Evolutionary conservation across 2,888 invertebrate species (phyloP).

Genomic region (Torymus aiolomorphi): DNA sequence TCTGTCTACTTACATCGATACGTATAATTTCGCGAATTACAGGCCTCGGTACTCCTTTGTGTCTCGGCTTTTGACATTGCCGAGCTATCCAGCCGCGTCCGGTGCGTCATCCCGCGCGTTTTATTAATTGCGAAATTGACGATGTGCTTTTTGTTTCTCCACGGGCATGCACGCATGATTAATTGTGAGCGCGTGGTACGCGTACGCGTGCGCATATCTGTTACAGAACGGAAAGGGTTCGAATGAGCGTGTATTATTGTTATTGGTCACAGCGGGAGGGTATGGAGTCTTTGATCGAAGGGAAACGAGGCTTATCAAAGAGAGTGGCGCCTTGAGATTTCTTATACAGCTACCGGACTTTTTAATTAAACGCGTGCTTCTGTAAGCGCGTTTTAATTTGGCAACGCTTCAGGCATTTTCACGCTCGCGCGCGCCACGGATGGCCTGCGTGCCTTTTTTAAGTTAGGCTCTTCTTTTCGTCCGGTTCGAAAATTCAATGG

Average conservation of each 20-base stretch:
- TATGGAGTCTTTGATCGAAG: no score
- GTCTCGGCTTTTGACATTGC: constrained; percentile 3
- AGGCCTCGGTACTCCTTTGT: constrained; percentile 11
- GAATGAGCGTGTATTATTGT: no score
- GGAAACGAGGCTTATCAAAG: no score
- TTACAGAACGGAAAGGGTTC: no score
- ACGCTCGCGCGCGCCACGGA: no score
- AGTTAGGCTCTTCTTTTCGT: no score
- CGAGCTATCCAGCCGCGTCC: neutral
- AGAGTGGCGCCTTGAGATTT: neutral
- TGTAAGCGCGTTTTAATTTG: no score
- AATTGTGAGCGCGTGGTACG: constrained; percentile 22
- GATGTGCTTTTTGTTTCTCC: constrained; percentile 14
- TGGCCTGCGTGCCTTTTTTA: no score
- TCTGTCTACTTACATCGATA: constrained; percentile 37
- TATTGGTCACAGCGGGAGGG: no score
- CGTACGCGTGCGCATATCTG: neutral
- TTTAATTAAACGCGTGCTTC: constrained; percentile 25
- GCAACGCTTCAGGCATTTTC: no score
- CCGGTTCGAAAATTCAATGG: neutral
- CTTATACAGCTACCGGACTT: neutral
- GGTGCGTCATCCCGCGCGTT: neutral
- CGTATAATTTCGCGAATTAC: constrained; percentile 47
- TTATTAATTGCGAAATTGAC: constrained; percentile 42
- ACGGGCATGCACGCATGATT: constrained; percentile 16